Evolutionary conservation across 2,113 vertebrate genomes (phyloP), one percentile per base, ranked within the genome.

Genomic region (Tachuris rubrigastra): DNA sequence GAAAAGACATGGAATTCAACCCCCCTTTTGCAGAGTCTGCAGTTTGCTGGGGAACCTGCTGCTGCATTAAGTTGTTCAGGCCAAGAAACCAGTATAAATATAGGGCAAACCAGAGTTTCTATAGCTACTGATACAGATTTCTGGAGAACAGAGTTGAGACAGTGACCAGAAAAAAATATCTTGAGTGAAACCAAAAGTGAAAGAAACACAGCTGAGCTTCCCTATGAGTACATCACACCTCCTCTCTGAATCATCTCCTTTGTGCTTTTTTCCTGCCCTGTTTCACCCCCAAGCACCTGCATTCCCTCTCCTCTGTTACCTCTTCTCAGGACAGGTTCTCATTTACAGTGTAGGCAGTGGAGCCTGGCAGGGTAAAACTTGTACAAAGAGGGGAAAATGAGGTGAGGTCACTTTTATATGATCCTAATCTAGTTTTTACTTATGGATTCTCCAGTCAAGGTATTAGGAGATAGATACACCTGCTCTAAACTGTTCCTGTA

Each of bases 261-360:
- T n/a, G 6, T 12, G 33, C 18, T 17, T 24, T 22, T 68, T 12
- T 10, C 3, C 41, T 79, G 71, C 60, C 42, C 53, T 56, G 3
- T 23, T 56, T 58, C 79, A 46, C 52, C 62, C 59, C 31, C 13
- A 4, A 31, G 71, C 31, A 22, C 49, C 21, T 6, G 12, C 47
- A 12, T 22, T 9, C 19, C 59, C 37, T 24, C 37, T 46, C 3
- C 39, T 23, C 58, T 24, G 19, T 4, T 12, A 5, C 28, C 27
- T 41, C 19, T 37, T 37, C 78, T 30, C 66, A 8, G 39, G 3
- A 9, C 31, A 19, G 13, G 7, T 31, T 66, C 41, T 41, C 19
- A 3, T 7, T 31, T 50, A 47, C 37, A 21, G 35, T 1, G 2
- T 0, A 4, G 56, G 47, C 46, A 35, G 39, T 0, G 31, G 42